Conservation (phyloP, 64 coral and sea anemone genomes). For the Montipora cactus region DNA sequence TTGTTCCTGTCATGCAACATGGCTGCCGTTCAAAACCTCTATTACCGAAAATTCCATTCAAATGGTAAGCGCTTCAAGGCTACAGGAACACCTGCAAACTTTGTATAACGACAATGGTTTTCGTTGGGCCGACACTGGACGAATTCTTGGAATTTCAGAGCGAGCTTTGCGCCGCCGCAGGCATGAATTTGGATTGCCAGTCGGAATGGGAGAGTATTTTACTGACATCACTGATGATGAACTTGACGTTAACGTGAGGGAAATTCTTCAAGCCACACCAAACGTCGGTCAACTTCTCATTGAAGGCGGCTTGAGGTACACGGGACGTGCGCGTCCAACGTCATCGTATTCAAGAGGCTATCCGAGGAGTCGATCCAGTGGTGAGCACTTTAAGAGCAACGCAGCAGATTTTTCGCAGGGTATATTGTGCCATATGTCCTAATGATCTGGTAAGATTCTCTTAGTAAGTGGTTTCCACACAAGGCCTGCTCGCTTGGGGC, state of each 20-base stretch:
- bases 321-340: conserved; percentile 44
- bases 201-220: conserved; percentile 18
- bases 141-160: background rate
- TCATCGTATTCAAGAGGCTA: background rate
- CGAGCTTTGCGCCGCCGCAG: conserved; percentile 2
- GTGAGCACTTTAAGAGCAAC: background rate
- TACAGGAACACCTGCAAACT: background rate
- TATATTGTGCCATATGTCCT: background rate
- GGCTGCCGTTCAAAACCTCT: no score
- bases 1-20: no score
- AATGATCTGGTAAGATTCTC: no score
- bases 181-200: conserved; percentile 51
- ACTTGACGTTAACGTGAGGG: background rate
- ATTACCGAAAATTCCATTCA: no score
- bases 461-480: no score
- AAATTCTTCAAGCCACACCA: background rate
- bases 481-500: no score
- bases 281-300: conserved; percentile 16
- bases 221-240: conserved; percentile 11
- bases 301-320: conserved; percentile 36
- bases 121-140: no score
- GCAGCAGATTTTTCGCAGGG: background rate
- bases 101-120: background rate
- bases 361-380: background rate
- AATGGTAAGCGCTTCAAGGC: background rate